Evolutionary conservation across 2,797 vertebrate genomes (phyloP).

Genomic region (Myotis vivesi): DNA sequence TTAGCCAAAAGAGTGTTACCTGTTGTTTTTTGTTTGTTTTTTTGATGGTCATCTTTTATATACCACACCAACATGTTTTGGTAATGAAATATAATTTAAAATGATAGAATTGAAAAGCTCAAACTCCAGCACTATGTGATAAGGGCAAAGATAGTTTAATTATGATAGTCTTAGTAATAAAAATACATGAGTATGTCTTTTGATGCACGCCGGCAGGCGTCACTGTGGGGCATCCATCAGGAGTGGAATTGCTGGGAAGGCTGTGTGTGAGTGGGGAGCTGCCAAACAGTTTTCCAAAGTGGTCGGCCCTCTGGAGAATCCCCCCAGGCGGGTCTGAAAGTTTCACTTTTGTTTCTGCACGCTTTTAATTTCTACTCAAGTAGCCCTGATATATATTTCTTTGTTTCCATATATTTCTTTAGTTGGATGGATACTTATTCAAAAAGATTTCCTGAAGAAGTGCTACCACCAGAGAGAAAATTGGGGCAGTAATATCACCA

Average conservation of each 20-base stretch:
- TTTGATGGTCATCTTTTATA: background rate
- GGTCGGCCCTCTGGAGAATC: background rate
- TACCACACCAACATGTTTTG: no score
- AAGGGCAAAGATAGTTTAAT: no score
- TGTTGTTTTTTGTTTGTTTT: background rate
- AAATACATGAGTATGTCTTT: rapidly evolving
- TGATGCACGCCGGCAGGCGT: background rate
- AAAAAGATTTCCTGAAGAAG: slow-evolving; percentile 21
- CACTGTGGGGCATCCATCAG: background rate
- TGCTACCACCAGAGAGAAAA: slow-evolving; percentile 35
- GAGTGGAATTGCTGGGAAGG: background rate
- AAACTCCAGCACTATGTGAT: background rate
- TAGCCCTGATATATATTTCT: background rate
- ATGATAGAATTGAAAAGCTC: background rate
- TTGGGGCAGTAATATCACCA: slow-evolving; percentile 61
- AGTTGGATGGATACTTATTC: background rate
- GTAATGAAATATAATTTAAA: background rate
- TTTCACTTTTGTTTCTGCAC: background rate
- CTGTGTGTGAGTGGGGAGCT: rapidly evolving
- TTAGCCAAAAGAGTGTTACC: background rate
- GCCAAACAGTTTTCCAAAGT: rapidly evolving
- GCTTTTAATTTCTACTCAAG: background rate
- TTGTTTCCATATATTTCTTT: background rate
- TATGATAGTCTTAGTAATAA: no score
- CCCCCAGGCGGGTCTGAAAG: rapidly evolving